Percentiles rank a stretch among this genome's conserved stretches.
Evolutionary conservation across 2,797 vertebrate species (phyloP).

Genomic region (Gila robusta): DNA sequence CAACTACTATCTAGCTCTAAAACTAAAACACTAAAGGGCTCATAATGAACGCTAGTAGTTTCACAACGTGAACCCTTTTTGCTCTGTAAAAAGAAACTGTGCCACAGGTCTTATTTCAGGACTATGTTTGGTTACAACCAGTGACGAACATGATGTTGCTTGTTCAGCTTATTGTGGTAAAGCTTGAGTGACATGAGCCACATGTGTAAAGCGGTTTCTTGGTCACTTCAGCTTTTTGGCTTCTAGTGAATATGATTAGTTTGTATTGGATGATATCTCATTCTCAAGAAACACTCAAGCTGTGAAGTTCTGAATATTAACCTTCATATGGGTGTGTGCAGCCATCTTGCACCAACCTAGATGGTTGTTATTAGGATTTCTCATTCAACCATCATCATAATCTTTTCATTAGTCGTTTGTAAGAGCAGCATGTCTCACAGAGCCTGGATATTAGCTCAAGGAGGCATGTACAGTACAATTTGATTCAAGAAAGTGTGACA

Average conservation of each 20-base stretch:
- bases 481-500: constrained; percentile 16
- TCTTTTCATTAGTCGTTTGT: neutral
- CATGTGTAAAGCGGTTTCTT: neutral
- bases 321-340: neutral
- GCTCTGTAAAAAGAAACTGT: neutral
- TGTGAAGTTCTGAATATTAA: neutral
- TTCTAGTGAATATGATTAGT: neutral
- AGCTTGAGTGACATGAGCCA: neutral
- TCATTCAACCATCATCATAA: neutral
- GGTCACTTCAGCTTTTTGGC: neutral
- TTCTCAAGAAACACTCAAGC: neutral
- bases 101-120: neutral
- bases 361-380: neutral
- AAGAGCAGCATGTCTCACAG: neutral
- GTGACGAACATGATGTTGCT: neutral
- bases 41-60: neutral
- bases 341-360: neutral
- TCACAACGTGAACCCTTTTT: neutral
- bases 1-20: constrained; percentile 18
- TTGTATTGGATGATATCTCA: neutral
- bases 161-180: neutral
- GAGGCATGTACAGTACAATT: constrained; percentile 3
- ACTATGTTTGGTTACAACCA: constrained; percentile 6
- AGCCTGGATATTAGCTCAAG: constrained; percentile 22
- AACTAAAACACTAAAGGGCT: constrained; percentile 19